phyloP scores from a whole-genome alignment of 2,888 invertebrate genomes.

The Digitonthophagus gazella region DNA sequence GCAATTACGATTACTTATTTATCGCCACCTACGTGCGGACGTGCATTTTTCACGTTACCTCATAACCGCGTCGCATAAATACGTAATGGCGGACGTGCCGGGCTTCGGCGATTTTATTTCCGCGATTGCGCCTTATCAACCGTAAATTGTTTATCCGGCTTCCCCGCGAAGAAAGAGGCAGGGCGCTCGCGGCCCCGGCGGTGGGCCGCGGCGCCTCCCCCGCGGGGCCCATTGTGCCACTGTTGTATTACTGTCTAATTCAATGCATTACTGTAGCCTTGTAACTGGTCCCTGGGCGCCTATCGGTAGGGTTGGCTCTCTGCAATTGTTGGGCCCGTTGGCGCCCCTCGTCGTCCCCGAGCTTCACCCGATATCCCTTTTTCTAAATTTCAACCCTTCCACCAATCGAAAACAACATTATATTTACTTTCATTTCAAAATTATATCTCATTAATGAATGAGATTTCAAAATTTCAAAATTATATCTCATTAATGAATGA shows the following conservation, averaged over 20 bases:
- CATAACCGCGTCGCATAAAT: neutral
- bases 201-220: constrained; percentile 39
- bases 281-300: constrained; percentile 52
- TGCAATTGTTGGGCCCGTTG: constrained; percentile 47
- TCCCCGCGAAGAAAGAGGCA: constrained; percentile 32
- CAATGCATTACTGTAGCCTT: constrained; percentile 57
- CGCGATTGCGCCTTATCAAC: neutral
- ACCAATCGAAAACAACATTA: neutral
- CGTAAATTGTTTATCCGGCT: neutral
- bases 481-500: too few relatives aligned
- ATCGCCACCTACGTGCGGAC: too few relatives aligned
- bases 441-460: too few relatives aligned
- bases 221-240: constrained; percentile 46
- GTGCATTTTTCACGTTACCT: constrained; percentile 5
- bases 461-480: too few relatives aligned
- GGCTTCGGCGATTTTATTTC: constrained; percentile 3
- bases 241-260: constrained; percentile 60
- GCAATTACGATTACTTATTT: constrained; percentile 6
- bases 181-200: constrained; percentile 34
- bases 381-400: too few relatives aligned
- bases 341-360: constrained; percentile 43
- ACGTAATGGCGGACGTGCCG: neutral
- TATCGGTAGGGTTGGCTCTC: constrained; percentile 49
- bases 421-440: neutral
- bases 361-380: constrained; percentile 18